Evolutionary conservation across 2,888 invertebrate species (phyloP).

Genomic region (Lasioglossum leucozonium): DNA sequence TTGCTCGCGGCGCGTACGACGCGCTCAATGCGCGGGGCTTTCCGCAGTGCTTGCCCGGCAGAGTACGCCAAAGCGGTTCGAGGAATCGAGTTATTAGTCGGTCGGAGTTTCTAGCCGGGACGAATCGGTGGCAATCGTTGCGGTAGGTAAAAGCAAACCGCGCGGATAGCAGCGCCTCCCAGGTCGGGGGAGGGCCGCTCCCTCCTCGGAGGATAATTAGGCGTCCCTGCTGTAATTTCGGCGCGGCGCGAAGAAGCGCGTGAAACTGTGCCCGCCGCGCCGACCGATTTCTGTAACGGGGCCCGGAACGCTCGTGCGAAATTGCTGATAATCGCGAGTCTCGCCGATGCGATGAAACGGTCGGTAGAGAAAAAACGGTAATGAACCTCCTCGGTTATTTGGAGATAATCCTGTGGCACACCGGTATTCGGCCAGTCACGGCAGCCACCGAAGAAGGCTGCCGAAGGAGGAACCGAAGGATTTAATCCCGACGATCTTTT

Average conservation of each 20-base stretch:
- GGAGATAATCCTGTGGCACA: conserved; percentile 1
- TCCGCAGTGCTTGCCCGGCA: background rate
- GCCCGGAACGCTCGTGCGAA: conserved; percentile 55
- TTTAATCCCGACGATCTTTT: background rate
- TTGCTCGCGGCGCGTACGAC: background rate
- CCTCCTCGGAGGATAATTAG: conserved; percentile 66
- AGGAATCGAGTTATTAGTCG: conserved; percentile 16
- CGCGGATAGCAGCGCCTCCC: conserved; percentile 40
- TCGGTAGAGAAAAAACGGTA: background rate
- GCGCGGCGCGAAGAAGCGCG: conserved; percentile 61
- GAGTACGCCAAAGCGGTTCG: background rate
- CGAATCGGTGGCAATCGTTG: conserved; percentile 57
- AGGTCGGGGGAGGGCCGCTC: conserved; percentile 18
- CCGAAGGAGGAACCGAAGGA: background rate
- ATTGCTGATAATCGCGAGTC: conserved; percentile 67
- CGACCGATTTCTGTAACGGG: conserved; percentile 58
- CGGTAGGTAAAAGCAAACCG: conserved; percentile 67
- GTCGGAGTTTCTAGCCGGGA: conserved; percentile 22
- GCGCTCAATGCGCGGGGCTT: background rate
- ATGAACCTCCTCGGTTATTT: background rate
- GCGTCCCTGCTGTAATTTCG: conserved; percentile 68
- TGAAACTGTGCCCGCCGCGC: conserved; percentile 55
- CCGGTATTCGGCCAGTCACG: background rate
- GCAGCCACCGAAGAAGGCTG: background rate
- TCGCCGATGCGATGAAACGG: background rate